A percentile compares a stretch with the other conserved stretches of the same genome.
These are phyloP conservation scores for Cyprinus carpio DNA, from an alignment of 2,113 vertebrate genomes.

Conservation along the genomic window DNA sequence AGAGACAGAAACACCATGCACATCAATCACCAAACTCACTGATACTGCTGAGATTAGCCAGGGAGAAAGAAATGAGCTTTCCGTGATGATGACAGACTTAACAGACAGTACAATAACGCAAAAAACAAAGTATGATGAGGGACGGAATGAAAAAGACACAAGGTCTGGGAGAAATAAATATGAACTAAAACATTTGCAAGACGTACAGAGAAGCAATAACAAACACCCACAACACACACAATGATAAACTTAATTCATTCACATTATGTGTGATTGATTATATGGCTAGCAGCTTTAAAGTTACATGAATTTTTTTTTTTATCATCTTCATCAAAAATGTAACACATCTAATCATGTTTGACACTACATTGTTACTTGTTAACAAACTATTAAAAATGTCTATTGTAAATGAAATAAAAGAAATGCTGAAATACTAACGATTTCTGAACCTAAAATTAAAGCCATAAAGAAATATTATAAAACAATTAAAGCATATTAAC, in stretches of 20 bases:
- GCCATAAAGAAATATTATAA: not conserved
- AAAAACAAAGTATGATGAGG: not conserved
- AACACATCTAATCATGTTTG: not conserved
- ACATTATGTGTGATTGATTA: not conserved
- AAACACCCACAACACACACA: not conserved
- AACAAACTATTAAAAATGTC: no score
- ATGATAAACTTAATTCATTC: not conserved
- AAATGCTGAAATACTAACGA: not conserved
- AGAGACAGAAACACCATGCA: not conserved
- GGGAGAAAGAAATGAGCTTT: not conserved
- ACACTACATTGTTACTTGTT: no score
- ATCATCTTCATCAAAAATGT: not conserved
- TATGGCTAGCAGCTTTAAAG: not conserved
- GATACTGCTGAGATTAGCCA: not conserved
- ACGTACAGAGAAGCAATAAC: not conserved
- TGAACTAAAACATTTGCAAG: not conserved
- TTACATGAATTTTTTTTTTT: not conserved
- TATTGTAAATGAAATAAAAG: no score
- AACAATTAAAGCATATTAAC: not conserved
- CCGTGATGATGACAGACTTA: not conserved
- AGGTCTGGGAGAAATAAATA: not conserved
- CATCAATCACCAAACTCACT: not conserved
- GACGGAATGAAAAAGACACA: conserved; percentile 78
- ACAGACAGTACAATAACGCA: conserved; percentile 12
- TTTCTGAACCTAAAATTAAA: not conserved